phyloP scores from a whole-genome alignment of 2,888 invertebrate species.

The Torymus auratus region DNA sequence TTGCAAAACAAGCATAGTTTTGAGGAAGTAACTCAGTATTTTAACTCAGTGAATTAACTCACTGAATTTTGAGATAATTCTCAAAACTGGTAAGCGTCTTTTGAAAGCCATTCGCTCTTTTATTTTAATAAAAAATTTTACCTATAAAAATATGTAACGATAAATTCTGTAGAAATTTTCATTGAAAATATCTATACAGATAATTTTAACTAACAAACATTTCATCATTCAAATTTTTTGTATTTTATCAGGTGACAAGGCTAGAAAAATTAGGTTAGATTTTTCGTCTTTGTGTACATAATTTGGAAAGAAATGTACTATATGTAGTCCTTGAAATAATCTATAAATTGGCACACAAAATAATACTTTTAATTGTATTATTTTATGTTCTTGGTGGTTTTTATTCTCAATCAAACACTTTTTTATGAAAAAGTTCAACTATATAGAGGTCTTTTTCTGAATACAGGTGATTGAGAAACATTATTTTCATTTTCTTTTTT shows the following conservation, averaged over 20 bases:
- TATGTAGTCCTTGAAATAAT: too few species aligned
- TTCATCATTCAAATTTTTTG: constrained; percentile 25
- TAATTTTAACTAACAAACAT: constrained; percentile 65
- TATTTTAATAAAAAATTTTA: constrained; percentile 1
- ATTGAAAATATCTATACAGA: constrained; percentile 63
- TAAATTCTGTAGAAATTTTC: constrained; percentile 64
- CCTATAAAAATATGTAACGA: constrained; percentile 67
- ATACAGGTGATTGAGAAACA: neutral
- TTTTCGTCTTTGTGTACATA: neutral
- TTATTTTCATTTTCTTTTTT: constrained; percentile 40
- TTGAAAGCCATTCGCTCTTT: constrained; percentile 57
- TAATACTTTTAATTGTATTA: too few species aligned
- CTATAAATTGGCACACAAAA: too few species aligned
- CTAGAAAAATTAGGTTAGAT: constrained; percentile 55
- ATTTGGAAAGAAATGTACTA: constrained; percentile 21
- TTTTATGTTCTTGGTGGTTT: too few species aligned
- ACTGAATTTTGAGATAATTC: constrained; percentile 1
- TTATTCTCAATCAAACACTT: too few species aligned
- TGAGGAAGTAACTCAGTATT: constrained; percentile 40
- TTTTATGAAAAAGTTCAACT: too few species aligned
- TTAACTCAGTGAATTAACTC: neutral
- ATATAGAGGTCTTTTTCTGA: too few species aligned
- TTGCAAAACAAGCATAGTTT: constrained; percentile 56
- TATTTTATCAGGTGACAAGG: constrained; percentile 20
- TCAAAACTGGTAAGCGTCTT: constrained; percentile 38